phyloP scores from a whole-genome alignment of 2,113 vertebrate species.

The Ramphastos sulfuratus region DNA sequence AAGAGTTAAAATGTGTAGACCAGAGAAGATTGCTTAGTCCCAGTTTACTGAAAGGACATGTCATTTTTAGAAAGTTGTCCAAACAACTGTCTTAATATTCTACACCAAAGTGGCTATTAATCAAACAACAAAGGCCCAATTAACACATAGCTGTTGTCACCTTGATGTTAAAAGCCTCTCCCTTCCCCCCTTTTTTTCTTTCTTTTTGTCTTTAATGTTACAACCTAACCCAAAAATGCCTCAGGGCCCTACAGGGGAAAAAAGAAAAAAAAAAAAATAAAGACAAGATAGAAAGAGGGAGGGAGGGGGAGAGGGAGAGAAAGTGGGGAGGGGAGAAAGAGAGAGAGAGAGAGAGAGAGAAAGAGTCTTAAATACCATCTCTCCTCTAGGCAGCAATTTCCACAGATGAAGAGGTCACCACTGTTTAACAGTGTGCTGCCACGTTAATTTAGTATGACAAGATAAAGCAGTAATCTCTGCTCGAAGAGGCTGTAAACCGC shows the following conservation, averaged over 20 bases:
- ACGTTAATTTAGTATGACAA: slow-evolving; percentile 96
- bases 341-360: neutral
- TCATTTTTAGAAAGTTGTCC: slow-evolving; percentile 58
- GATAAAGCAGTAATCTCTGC: slow-evolving; percentile 95
- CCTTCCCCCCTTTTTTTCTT: slow-evolving; percentile 54
- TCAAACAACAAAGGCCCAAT: slow-evolving; percentile 80
- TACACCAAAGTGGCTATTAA: slow-evolving; percentile 68
- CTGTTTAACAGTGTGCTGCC: slow-evolving; percentile 82
- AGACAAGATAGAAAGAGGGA: neutral
- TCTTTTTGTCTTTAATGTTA: slow-evolving; percentile 62
- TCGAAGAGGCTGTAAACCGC: slow-evolving; percentile 80
- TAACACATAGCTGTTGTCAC: slow-evolving; percentile 80
- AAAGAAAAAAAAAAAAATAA: neutral
- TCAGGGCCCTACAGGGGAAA: neutral
- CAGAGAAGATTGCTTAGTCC: slow-evolving; percentile 19
- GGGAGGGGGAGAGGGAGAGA: neutral
- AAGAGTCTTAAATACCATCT: slow-evolving; percentile 72
- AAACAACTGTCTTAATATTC: slow-evolving; percentile 65
- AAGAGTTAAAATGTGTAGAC: slow-evolving; percentile 51
- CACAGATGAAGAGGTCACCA: slow-evolving; percentile 93
- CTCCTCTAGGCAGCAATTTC: slow-evolving; percentile 79
- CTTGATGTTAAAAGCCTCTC: slow-evolving; percentile 78
- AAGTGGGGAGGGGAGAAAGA: neutral
- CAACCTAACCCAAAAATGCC: slow-evolving; percentile 63
- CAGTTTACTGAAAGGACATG: slow-evolving; percentile 42